Conservation (phyloP, 2,797 vertebrate species). For the Coracias cyanogaster region DNA sequence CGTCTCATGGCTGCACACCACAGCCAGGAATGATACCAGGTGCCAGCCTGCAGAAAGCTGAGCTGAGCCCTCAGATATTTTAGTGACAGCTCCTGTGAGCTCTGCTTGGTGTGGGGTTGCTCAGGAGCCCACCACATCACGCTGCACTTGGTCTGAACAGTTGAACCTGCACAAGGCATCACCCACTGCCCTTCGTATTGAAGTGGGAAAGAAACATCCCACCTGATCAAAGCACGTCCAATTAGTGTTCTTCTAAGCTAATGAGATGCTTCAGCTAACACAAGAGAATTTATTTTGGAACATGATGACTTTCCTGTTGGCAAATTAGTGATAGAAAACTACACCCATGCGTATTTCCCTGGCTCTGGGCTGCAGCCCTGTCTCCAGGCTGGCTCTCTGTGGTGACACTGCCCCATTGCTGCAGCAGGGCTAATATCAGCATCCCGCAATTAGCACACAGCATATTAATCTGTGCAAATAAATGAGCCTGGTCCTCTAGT, state of each 20-base stretch:
- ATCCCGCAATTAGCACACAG: constrained; percentile 7
- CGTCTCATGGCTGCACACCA: accelerated
- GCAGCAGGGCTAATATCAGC: background rate
- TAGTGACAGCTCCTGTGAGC: background rate
- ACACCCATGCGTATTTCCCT: background rate
- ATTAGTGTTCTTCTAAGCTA: background rate
- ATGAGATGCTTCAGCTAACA: background rate
- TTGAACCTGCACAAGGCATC: background rate
- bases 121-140: accelerated
- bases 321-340: background rate
- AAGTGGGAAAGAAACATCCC: background rate
- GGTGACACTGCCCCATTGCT: background rate
- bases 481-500: constrained; percentile 8
- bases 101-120: accelerated
- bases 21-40: accelerated
- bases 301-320: background rate
- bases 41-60: background rate
- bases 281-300: background rate
- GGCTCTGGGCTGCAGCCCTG: background rate
- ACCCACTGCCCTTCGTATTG: background rate
- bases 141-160: background rate
- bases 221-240: background rate
- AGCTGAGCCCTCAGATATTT: accelerated
- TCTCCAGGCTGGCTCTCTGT: background rate
- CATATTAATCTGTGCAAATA: constrained; percentile 22